Conservation (phyloP, 2,113 vertebrate genomes). For the Otolemur garnettii region DNA sequence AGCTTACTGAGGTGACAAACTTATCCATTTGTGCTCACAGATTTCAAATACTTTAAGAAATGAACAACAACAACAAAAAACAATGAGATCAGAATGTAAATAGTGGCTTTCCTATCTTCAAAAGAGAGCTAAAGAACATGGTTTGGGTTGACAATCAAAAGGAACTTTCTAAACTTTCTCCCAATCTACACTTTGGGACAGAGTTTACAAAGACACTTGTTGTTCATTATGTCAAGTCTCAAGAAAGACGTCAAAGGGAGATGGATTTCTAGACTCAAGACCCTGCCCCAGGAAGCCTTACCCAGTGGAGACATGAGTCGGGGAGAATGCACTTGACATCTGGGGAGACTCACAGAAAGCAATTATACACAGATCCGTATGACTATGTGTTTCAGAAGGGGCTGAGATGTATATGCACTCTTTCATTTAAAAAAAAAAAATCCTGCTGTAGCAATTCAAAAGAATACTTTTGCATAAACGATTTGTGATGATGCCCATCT, state of each 20-base stretch:
- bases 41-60: neutral
- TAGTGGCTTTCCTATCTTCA: neutral
- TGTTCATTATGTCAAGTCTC: neutral
- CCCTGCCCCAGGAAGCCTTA: neutral
- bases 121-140: neutral
- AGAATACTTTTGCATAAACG: conserved; percentile 68
- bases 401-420: neutral
- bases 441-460: conserved; percentile 81
- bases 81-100: neutral
- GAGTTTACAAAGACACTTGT: neutral
- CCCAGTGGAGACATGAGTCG: neutral
- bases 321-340: neutral
- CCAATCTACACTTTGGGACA: neutral
- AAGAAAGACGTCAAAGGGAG: neutral
- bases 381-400: neutral
- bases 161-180: neutral
- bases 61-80: neutral
- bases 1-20: neutral
- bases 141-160: neutral
- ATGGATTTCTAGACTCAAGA: neutral
- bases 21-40: neutral
- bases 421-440: neutral
- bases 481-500: conserved; percentile 74
- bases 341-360: neutral
- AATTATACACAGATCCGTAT: neutral